These are phyloP conservation scores for Microctenopoma steveboyesi DNA, from an alignment of 2,797 vertebrate species.

Conservation along the genomic window DNA sequence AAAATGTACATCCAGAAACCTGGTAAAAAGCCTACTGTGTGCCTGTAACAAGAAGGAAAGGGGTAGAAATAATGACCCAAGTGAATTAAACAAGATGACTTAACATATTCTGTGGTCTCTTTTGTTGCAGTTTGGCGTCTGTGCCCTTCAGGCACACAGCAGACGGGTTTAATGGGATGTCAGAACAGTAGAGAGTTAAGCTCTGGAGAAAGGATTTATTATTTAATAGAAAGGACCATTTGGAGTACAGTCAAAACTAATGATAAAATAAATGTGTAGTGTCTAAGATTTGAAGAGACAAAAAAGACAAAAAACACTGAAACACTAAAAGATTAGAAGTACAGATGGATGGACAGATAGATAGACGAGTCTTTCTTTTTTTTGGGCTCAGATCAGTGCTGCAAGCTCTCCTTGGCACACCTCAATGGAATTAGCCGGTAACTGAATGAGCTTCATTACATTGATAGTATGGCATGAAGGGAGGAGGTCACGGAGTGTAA, in stretches of 20 bases:
- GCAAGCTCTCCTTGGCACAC: constrained; percentile 54
- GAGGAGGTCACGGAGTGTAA: constrained; percentile 57
- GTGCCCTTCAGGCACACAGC: neutral
- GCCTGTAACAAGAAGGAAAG: constrained; percentile 19
- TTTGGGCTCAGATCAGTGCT: constrained; percentile 35
- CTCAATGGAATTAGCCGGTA: constrained; percentile 63
- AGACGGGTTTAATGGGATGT: constrained; percentile 34
- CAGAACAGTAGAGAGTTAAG: constrained; percentile 10
- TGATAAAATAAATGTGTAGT: constrained; percentile 9
- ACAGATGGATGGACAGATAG: neutral
- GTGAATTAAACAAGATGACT: constrained; percentile 57
- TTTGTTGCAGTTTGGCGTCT: constrained; percentile 48
- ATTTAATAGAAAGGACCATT: neutral
- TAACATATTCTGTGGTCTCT: constrained; percentile 55
- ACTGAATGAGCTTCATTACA: constrained; percentile 52
- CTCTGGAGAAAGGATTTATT: neutral
- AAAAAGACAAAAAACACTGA: neutral
- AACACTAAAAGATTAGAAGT: no score
- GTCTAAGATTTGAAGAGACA: neutral
- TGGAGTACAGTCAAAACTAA: constrained; percentile 14
- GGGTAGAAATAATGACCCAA: constrained; percentile 48
- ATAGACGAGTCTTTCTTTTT: constrained; percentile 40
- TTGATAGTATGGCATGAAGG: constrained; percentile 61
- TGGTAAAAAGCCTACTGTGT: constrained; percentile 50
- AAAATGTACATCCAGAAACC: constrained; percentile 52